Percentiles rank a stretch among this genome's conserved stretches.
phyloP scores from a whole-genome alignment of 2,113 vertebrate genomes.

The Dasyprocta punctata region DNA sequence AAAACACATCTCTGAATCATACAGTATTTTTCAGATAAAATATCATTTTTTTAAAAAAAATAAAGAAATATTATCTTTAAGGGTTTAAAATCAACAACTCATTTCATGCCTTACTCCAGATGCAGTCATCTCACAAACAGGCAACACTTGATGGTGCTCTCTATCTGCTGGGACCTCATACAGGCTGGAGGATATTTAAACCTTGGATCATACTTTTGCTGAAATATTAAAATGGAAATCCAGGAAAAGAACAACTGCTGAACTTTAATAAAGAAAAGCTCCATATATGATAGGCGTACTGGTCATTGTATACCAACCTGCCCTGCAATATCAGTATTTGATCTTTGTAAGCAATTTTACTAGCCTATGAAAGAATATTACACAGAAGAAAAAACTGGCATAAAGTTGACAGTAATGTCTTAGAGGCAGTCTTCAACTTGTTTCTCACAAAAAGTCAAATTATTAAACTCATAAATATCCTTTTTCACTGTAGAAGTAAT shows the following conservation, averaged over 20 bases:
- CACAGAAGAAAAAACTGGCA: not conserved
- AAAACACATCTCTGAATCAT: not conserved
- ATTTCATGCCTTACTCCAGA: not conserved
- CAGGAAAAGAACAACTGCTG: not conserved
- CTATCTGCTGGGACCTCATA: not conserved
- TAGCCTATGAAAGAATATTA: not conserved
- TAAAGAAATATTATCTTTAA: not conserved
- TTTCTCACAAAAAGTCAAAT: constrained; percentile 62
- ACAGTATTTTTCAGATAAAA: not conserved
- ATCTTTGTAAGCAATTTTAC: constrained; percentile 20
- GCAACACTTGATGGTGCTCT: not conserved
- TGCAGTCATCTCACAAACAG: not conserved
- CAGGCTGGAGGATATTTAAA: fast-evolving
- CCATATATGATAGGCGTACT: not conserved
- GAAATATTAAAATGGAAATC: constrained; percentile 17
- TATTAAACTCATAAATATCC: constrained; percentile 76
- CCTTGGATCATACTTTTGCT: not conserved
- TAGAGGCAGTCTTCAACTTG: not conserved
- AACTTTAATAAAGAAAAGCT: constrained; percentile 17
- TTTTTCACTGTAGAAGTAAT: constrained; percentile 47
- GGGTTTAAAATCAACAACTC: not conserved
- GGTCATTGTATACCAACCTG: not conserved
- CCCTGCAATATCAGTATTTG: not conserved
- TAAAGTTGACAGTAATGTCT: not conserved
- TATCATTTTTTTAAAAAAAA: not conserved